These are phyloP conservation scores for Crocuta crocuta DNA, from an alignment of 2,113 vertebrate species.

Conservation along the genomic window DNA sequence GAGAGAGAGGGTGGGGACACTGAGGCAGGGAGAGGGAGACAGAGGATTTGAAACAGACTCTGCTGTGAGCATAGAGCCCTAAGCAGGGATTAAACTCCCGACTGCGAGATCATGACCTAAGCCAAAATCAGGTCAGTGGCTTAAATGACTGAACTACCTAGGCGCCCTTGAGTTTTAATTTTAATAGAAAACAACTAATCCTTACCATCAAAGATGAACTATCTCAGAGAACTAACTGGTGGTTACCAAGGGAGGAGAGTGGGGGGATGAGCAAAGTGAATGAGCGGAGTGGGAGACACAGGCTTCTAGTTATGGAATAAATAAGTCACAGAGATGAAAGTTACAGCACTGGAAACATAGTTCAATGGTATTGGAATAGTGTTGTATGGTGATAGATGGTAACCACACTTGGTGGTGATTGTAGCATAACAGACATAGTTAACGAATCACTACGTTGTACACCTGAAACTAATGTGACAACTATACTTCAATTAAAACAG, in stretches of 20 bases:
- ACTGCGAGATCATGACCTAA: no score
- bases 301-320: not conserved
- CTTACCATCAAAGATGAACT: not conserved
- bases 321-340: not conserved
- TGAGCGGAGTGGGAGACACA: not conserved
- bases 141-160: no score
- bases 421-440: not conserved
- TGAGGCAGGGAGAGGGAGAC: no score
- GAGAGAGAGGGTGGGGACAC: no score
- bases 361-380: not conserved
- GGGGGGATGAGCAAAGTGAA: not conserved
- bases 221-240: not conserved
- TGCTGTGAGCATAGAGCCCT: no score
- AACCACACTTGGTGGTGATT: not conserved
- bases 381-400: not conserved
- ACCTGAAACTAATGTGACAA: not conserved
- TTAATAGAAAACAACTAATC: not conserved
- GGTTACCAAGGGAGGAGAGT: not conserved
- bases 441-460: not conserved
- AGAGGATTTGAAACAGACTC: no score
- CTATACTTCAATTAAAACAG: not conserved
- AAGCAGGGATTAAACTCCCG: no score
- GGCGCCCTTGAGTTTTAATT: not conserved
- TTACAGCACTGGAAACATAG: not conserved
- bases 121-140: no score